These are phyloP conservation scores for Siniperca scherzeri DNA, from an alignment of 2,797 vertebrate genomes.

Conservation along the genomic window DNA sequence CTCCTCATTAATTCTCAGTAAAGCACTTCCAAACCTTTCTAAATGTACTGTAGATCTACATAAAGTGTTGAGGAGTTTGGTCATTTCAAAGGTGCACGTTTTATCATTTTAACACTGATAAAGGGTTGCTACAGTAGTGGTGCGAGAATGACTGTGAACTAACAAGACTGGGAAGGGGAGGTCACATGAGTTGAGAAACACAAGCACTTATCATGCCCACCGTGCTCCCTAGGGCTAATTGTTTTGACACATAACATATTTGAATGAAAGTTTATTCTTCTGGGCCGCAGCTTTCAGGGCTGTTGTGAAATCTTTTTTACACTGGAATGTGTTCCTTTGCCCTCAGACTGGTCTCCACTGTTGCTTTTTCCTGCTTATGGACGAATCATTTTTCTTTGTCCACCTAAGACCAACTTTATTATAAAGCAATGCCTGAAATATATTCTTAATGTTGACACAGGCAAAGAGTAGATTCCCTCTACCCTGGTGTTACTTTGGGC, in stretches of 20 bases:
- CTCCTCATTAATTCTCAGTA: background rate
- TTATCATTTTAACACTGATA: background rate
- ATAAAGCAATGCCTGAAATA: background rate
- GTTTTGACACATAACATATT: too few relatives aligned
- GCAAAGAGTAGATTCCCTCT: background rate
- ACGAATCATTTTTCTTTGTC: too few relatives aligned
- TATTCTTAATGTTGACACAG: background rate
- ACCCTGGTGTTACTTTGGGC: slow-evolving; percentile 2
- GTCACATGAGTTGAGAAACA: background rate
- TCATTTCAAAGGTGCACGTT: background rate
- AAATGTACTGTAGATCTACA: background rate
- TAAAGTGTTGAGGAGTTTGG: background rate
- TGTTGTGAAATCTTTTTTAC: background rate
- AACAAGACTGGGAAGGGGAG: background rate
- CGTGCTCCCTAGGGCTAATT: background rate
- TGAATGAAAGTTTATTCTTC: background rate
- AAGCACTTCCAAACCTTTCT: background rate
- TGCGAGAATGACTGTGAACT: background rate
- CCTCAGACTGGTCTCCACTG: background rate
- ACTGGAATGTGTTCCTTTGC: background rate
- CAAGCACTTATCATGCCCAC: background rate
- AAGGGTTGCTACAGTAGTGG: background rate
- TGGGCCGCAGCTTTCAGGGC: background rate
- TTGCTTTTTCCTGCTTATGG: background rate
- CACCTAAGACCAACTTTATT: background rate